phyloP scores from a whole-genome alignment of 2,797 vertebrate species.

The Sebastiscus albofasciatus region DNA sequence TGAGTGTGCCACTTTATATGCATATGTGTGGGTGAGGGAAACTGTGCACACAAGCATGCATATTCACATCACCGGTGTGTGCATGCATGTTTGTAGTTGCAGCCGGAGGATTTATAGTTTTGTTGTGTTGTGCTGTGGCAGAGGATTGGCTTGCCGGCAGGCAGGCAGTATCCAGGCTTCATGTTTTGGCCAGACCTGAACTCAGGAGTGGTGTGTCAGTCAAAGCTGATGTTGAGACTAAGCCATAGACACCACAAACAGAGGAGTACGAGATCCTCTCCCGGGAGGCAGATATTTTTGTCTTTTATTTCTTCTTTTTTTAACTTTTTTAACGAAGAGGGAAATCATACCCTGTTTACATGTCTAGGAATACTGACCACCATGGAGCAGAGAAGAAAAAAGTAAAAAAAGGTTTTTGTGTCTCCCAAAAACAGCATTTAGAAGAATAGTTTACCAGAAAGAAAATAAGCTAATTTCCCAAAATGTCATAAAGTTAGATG shows the following conservation, averaged over 20 bases:
- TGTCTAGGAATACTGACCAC: neutral
- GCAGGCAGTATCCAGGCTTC: conserved; percentile 39
- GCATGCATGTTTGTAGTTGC: conserved; percentile 45
- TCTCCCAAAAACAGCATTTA: neutral
- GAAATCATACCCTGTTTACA: neutral
- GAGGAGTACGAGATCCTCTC: neutral
- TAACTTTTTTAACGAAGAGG: neutral
- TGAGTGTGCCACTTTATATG: conserved; percentile 1
- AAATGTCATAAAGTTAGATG: neutral
- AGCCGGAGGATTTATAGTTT: conserved; percentile 37
- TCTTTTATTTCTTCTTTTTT: neutral
- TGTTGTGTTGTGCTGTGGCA: conserved; percentile 21
- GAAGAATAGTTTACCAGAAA: neutral
- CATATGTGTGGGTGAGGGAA: conserved; percentile 1
- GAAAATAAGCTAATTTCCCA: neutral
- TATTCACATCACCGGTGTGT: conserved; percentile 11
- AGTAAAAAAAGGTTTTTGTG: neutral
- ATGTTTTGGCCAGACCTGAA: conserved; percentile 46
- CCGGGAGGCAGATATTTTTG: neutral
- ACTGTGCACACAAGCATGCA: neutral
- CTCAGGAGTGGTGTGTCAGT: conserved; percentile 41
- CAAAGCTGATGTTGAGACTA: conserved; percentile 27
- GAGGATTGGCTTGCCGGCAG: conserved; percentile 11
- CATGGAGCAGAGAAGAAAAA: neutral
- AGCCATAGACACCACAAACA: conserved; percentile 27